Base-by-base conservation (phyloP, 1,140 invertebrate genomes). In the Aphidius ervi region DNA sequence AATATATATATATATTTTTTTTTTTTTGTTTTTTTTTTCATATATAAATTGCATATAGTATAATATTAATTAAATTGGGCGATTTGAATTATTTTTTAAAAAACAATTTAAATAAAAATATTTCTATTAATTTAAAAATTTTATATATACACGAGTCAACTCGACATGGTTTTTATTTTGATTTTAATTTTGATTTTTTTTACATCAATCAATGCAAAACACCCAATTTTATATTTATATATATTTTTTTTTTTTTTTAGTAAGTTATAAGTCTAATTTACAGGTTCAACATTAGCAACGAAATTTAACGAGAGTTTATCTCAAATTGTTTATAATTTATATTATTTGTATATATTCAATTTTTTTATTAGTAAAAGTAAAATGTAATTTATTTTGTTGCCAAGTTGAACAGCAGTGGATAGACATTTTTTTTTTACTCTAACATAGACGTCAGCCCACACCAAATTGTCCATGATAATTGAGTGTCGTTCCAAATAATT, bases 371-470 rank as follows among this genome's bases (percentile, higher is more conserved):
- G 1, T 31, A 31, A 31, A 31, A 31, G 2, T 31, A 1, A 31
- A 31, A 3, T 31, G 1, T 31, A 3, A 31, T 67, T 67, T 70
- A 64, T 68, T 67, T 66, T 55, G 63, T 73, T 70, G 73, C 74
- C 68, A 70, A 70, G 70, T 71, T 66, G 71, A 70, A 72, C 67
- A 73, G 68, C 68, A 72, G 65, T 72, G 70, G 71, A 77, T 79
- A 74, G 73, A 78, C 76, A 77, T 78, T 73, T 3, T 31, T 31
- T 31, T 77, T 76, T 72, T 74, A 72, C 65, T 78, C 78, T 79
- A 79, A 80, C 78, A 80, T 76, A 78, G 69, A 78, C 71, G 76
- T 79, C 76, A 79, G 77, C 78, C 77, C 77, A 80, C 76, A 80
- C 72, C 77, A 77, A 80, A 75, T 76, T 76, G 73, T 78, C 74